Evolutionary conservation across 2,888 invertebrate genomes (phyloP), one percentile per base, ranked within the genome.

Genomic region (Stegana nigrithorax): DNA sequence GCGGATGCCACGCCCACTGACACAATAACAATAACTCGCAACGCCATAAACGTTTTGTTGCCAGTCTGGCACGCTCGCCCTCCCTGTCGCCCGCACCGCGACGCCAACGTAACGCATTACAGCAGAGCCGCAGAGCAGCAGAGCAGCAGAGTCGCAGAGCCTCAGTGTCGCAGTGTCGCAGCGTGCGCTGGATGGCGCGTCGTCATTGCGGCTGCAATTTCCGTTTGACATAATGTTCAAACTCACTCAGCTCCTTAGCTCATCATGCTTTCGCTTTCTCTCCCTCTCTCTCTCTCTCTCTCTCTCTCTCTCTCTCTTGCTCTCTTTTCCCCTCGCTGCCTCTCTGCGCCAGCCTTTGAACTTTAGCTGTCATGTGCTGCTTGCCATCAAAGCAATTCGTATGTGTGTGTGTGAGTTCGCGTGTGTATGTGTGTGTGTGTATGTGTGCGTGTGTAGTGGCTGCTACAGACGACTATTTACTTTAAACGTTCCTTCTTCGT

Each of bases 211-310:
- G 32, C 36, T 60, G 51, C 27, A 50, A 51, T 60, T 60, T 60
- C 59, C 59, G 59, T 51, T 60, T 60, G 10, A 26, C 59, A 51
- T 26, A 26, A 50, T 39, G 27, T 42, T 56, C 8, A 39, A 19
- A n/a, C 39, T 36, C 55, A 32, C 36, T 36, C 36, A 36, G 36
- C 14, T 36, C 6, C 29, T 29, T 29, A 29, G 6, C 10, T 6
- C 6, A 29, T n/a, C n/a, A n/a, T n/a, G n/a, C n/a, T n/a, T n/a
- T n/a, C n/a, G n/a, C n/a, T n/a, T n/a, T n/a, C n/a, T n/a, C n/a
- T n/a, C n/a, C n/a, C n/a, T n/a, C n/a, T n/a, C n/a, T n/a, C n/a
- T n/a, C n/a, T n/a, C n/a, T n/a, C n/a, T n/a, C n/a, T n/a, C n/a
- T n/a, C n/a, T n/a, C n/a, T n/a, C n/a, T n/a, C n/a, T n/a, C n/a